These are phyloP conservation scores for Anarrhichthys ocellatus DNA, from an alignment of 2,113 vertebrate genomes.

Conservation along the genomic window DNA sequence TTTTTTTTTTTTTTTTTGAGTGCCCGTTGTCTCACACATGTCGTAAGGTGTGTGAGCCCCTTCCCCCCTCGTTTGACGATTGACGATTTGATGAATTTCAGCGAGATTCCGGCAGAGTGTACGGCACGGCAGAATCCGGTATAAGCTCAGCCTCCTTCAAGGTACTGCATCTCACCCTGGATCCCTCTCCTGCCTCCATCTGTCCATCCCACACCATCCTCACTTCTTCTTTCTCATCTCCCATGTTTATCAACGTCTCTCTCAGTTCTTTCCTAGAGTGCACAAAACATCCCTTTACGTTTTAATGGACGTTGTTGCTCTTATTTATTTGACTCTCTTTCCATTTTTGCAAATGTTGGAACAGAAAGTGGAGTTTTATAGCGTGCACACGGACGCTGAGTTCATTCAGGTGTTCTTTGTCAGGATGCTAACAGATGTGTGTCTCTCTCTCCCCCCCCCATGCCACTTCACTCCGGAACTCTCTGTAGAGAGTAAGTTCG, in stretches of 20 bases:
- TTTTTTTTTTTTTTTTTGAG: constrained; percentile 18
- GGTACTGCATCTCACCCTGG: constrained; percentile 81
- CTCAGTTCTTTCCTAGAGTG: constrained; percentile 26
- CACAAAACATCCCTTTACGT: constrained; percentile 9
- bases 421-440: constrained; percentile 81
- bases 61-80: constrained; percentile 69
- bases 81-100: constrained; percentile 86
- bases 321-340: background rate
- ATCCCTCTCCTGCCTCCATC: constrained; percentile 45
- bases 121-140: constrained; percentile 88
- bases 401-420: constrained; percentile 19
- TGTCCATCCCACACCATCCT: constrained; percentile 39
- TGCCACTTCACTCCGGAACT: constrained; percentile 91
- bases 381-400: constrained; percentile 5
- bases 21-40: constrained; percentile 59
- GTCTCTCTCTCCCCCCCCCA: constrained; percentile 85
- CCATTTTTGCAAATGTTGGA: constrained; percentile 28
- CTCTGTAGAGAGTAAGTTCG: constrained; percentile 99
- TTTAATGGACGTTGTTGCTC: background rate
- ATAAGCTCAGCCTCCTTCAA: constrained; percentile 90
- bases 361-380: background rate
- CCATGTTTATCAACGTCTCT: constrained; percentile 19
- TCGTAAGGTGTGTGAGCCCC: constrained; percentile 69
- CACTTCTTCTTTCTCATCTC: constrained; percentile 33
- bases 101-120: constrained; percentile 86